A percentile compares a stretch with the other conserved stretches of the same genome.
Conservation (phyloP, 2,888 invertebrate species). For the Apoderus coryli region DNA sequence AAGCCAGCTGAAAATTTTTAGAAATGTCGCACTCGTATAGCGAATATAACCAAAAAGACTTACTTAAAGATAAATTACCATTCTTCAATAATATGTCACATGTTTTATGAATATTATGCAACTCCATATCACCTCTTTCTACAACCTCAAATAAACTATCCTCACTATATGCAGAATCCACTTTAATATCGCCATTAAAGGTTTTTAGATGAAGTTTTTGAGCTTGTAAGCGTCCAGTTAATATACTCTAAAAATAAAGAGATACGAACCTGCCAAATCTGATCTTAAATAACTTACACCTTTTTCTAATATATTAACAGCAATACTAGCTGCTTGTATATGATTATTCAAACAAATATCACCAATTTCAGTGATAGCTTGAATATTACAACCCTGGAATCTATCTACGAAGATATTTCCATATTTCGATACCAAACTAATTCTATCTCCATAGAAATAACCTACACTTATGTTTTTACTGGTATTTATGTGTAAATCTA, state of each 20-base stretch:
- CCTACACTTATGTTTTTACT: conserved; percentile 20
- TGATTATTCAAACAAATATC: conserved; percentile 24
- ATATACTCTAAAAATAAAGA: too few relatives aligned
- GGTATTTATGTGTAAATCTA: conserved; percentile 24
- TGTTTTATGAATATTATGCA: conserved; percentile 26
- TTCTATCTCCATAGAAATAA: conserved; percentile 21
- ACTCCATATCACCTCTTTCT: conserved; percentile 23
- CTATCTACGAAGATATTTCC: conserved; percentile 24
- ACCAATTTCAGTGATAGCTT: conserved; percentile 21
- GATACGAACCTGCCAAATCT: too few relatives aligned
- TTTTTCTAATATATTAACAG: conserved; percentile 16
- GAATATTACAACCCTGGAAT: conserved; percentile 24
- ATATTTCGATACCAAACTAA: conserved; percentile 18
- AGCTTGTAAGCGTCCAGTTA: conserved; percentile 25
- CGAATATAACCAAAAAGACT: conserved; percentile 7
- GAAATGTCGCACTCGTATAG: background rate
- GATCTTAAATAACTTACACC: conserved; percentile 26
- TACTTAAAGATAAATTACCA: conserved; percentile 24
- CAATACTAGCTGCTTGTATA: conserved; percentile 24
- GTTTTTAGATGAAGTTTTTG: conserved; percentile 20
- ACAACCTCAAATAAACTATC: conserved; percentile 22
- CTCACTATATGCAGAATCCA: conserved; percentile 26
- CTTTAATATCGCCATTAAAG: conserved; percentile 22
- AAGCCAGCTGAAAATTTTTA: conserved; percentile 28
- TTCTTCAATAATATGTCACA: conserved; percentile 21